Evolutionary conservation across 2,113 vertebrate species (phyloP).

Genomic region (Gambusia affinis): DNA sequence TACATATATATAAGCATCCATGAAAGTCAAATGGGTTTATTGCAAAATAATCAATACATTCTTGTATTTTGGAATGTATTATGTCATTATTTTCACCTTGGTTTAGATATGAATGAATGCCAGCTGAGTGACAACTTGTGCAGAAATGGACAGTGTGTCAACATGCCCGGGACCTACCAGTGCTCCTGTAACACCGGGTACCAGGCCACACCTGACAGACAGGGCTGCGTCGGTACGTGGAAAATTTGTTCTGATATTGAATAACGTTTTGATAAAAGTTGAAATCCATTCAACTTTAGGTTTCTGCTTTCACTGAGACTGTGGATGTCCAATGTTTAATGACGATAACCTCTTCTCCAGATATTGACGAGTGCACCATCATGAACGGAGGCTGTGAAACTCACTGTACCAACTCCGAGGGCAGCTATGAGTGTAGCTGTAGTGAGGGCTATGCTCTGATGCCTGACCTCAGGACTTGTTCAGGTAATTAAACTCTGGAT

Average conservation of each 20-base stretch:
- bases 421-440: conserved; percentile 92
- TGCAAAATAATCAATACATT: neutral
- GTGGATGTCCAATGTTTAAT: neutral
- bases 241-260: neutral
- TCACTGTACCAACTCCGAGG: conserved; percentile 90
- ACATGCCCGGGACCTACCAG: conserved; percentile 90
- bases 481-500: conserved; percentile 77
- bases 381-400: conserved; percentile 92
- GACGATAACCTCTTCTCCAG: conserved; percentile 48
- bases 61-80: neutral
- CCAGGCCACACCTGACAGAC: conserved; percentile 85
- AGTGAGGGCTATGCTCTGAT: conserved; percentile 88
- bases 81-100: neutral
- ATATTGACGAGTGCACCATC: conserved; percentile 82
- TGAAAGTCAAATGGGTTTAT: neutral
- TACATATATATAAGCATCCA: too few species aligned
- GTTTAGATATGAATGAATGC: conserved; percentile 91
- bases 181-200: conserved; percentile 90
- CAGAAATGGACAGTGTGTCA: conserved; percentile 87
- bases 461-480: conserved; percentile 88
- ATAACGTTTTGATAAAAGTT: neutral
- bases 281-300: neutral
- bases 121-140: conserved; percentile 89
- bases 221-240: conserved; percentile 89
- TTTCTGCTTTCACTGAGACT: neutral